phyloP scores from a whole-genome alignment of 1,140 invertebrate genomes.

The Cotesia chilonis region DNA sequence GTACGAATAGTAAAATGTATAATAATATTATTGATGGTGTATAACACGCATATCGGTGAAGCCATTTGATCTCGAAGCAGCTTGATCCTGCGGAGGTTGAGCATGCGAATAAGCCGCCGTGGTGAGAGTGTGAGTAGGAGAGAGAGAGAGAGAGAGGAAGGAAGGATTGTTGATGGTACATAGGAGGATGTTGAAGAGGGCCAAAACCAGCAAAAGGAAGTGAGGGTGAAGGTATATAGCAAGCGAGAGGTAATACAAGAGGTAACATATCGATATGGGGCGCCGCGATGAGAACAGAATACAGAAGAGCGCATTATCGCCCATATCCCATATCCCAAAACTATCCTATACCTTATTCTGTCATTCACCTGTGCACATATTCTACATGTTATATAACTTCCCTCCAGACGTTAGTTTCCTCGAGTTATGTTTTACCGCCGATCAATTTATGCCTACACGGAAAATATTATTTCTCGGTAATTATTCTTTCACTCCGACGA shows the following conservation, averaged over 20 bases:
- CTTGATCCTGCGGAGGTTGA: conserved; percentile 12
- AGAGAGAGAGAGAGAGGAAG: conserved; percentile 30
- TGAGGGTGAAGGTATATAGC: conserved; percentile 30
- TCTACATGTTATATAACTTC: conserved; percentile 9
- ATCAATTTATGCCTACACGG: conserved; percentile 15
- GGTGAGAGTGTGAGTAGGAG: conserved; percentile 16
- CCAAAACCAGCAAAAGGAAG: background rate
- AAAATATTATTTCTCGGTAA: background rate
- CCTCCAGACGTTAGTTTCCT: background rate
- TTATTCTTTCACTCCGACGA: background rate
- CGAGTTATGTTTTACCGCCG: conserved; percentile 8
- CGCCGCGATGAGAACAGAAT: conserved; percentile 55
- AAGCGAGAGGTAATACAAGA: conserved; percentile 26
- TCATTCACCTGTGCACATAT: conserved; percentile 33
- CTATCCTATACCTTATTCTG: conserved; percentile 33
- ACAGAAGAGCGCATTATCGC: conserved; percentile 46
- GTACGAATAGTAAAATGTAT: conserved; percentile 18
- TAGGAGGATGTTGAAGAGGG: no score
- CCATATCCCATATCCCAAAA: conserved; percentile 11
- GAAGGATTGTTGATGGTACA: conserved; percentile 33
- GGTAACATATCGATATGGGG: conserved; percentile 66
- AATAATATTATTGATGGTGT: conserved; percentile 45
- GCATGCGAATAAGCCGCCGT: background rate
- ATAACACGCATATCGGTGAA: conserved; percentile 65
- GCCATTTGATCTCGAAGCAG: conserved; percentile 63